Evolutionary conservation across 2,888 invertebrate genomes (phyloP).

Genomic region (Caprella mutica): DNA sequence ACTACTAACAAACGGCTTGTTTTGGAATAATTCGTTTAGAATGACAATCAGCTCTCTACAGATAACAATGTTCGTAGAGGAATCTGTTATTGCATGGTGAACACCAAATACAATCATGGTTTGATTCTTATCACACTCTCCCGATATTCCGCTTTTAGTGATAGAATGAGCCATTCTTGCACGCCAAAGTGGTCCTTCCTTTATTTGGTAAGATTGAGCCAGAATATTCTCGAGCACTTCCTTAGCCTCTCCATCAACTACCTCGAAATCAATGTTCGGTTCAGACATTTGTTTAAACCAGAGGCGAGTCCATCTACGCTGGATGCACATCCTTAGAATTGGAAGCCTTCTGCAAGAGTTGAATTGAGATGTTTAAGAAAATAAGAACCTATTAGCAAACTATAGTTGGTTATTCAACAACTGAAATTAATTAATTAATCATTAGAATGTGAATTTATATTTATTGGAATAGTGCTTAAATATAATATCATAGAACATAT

Average conservation of each 20-base stretch:
- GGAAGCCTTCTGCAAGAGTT: slow-evolving; percentile 13
- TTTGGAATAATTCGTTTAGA: slow-evolving; percentile 13
- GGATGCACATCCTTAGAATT: slow-evolving; percentile 14
- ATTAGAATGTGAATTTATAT: too few relatives aligned
- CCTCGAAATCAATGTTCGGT: slow-evolving; percentile 15
- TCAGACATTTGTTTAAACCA: slow-evolving; percentile 20
- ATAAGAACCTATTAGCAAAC: too few relatives aligned
- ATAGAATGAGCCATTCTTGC: slow-evolving; percentile 8
- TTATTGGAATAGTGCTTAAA: too few relatives aligned
- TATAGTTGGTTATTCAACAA: too few relatives aligned
- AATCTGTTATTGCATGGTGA: slow-evolving; percentile 23
- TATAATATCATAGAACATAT: too few relatives aligned
- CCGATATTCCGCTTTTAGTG: neutral
- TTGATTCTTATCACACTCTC: neutral
- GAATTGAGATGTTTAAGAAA: too few relatives aligned
- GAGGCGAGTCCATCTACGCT: neutral
- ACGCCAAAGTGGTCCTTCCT: slow-evolving; percentile 21
- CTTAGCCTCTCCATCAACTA: slow-evolving; percentile 1
- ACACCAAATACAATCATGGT: slow-evolving; percentile 15
- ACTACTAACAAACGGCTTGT: neutral
- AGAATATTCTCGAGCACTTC: slow-evolving; percentile 9
- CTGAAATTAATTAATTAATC: too few relatives aligned
- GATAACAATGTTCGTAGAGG: slow-evolving; percentile 20
- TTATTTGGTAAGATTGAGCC: slow-evolving; percentile 12
- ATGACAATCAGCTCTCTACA: slow-evolving; percentile 17